Percentiles rank a stretch among this genome's conserved stretches.
These are phyloP conservation scores for Eupithecia subfuscata DNA, from an alignment of 2,888 invertebrate genomes.

Conservation along the genomic window DNA sequence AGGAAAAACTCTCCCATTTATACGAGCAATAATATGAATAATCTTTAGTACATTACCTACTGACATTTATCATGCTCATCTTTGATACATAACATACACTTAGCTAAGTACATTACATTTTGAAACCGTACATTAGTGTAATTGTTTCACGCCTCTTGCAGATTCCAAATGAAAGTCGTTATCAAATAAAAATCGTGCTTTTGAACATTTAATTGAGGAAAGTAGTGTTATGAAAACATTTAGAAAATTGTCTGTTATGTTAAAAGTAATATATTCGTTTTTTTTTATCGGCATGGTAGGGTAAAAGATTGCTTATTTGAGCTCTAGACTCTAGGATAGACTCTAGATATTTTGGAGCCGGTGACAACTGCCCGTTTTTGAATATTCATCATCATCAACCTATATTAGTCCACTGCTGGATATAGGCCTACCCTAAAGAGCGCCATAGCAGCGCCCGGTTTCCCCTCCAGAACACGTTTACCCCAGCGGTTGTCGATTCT, in stretches of 20 bases:
- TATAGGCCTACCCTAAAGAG: too few relatives aligned
- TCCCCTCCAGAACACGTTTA: too few relatives aligned
- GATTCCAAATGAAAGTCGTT: conserved; percentile 13
- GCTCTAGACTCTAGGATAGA: not conserved
- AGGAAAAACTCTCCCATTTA: too few relatives aligned
- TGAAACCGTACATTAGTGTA: conserved; percentile 5
- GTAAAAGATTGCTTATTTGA: not conserved
- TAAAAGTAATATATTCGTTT: not conserved
- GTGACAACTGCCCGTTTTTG: not conserved
- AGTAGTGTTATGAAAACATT: conserved; percentile 11
- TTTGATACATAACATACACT: conserved; percentile 8
- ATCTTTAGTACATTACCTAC: too few relatives aligned
- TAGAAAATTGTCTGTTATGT: conserved; percentile 1
- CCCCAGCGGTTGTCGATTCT: too few relatives aligned
- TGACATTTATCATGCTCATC: not conserved
- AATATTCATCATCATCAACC: too few relatives aligned
- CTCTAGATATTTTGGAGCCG: not conserved
- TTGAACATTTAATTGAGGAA: conserved; percentile 13
- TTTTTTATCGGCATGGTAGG: not conserved
- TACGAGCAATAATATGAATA: too few relatives aligned
- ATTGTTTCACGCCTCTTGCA: conserved; percentile 13
- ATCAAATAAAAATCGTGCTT: conserved; percentile 16
- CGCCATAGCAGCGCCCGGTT: too few relatives aligned
- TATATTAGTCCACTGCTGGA: too few relatives aligned
- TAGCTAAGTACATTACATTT: conserved; percentile 6